Evolutionary conservation across 2,888 invertebrate genomes (phyloP).

Genomic region (Blera fallax): DNA sequence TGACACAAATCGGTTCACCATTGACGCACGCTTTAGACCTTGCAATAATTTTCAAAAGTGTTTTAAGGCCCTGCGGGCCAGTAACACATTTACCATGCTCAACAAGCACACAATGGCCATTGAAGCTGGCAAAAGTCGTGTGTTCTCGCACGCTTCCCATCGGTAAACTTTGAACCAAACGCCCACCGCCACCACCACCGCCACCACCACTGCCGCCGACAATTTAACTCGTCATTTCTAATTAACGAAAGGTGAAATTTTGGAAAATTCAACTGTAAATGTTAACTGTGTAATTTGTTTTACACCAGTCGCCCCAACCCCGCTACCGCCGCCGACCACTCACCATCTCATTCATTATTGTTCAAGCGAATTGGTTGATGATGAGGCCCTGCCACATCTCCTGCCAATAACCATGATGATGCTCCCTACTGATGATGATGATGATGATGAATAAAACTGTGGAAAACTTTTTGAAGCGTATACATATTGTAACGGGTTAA

Average conservation of each 20-base stretch:
- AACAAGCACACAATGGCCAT: not conserved
- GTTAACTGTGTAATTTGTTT: constrained; percentile 55
- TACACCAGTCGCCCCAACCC: constrained; percentile 19
- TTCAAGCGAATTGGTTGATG: constrained; percentile 54
- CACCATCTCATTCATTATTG: constrained; percentile 31
- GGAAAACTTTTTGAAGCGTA: constrained; percentile 62
- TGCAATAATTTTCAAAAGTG: not conserved
- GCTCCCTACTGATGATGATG: constrained; percentile 11
- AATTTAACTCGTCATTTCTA: constrained; percentile 55
- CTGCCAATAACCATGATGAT: constrained; percentile 37
- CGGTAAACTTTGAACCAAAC: not conserved
- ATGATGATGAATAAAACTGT: constrained; percentile 53
- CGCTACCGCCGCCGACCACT: not conserved
- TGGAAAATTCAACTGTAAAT: constrained; percentile 42
- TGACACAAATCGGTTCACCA: too few relatives aligned
- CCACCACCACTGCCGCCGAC: constrained; percentile 2
- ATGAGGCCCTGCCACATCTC: constrained; percentile 16
- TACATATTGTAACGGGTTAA: constrained; percentile 57
- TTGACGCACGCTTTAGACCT: too few relatives aligned
- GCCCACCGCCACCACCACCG: constrained; percentile 8
- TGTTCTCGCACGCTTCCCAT: not conserved
- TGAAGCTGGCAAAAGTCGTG: not conserved
- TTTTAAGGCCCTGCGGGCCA: not conserved
- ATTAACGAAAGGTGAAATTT: constrained; percentile 57
- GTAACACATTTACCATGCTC: not conserved